phyloP scores from a whole-genome alignment of 2,797 vertebrate species.

The Phataginus tetradactyla region DNA sequence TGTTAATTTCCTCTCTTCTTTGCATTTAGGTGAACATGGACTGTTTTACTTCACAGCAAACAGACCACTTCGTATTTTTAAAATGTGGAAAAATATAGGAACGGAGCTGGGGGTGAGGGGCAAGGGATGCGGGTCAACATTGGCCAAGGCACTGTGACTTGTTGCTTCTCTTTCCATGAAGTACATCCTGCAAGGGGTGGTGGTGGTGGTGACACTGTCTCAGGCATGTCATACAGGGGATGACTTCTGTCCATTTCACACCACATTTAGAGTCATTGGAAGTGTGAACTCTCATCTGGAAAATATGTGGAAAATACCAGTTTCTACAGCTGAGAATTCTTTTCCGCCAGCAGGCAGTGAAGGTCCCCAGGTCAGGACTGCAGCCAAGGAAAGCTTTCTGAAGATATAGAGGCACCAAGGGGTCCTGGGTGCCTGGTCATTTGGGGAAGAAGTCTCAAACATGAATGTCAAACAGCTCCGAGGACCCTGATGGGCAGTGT shows the following conservation, averaged over 20 bases:
- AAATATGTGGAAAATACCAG: slow-evolving; percentile 74
- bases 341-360: slow-evolving; percentile 47
- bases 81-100: slow-evolving; percentile 15
- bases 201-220: slow-evolving; percentile 79
- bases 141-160: neutral
- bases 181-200: slow-evolving; percentile 23
- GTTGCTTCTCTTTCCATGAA: slow-evolving; percentile 84
- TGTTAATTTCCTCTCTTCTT: neutral
- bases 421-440: neutral
- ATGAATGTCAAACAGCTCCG: neutral
- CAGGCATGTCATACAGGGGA: slow-evolving; percentile 83
- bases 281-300: slow-evolving; percentile 66
- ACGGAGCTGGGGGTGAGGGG: neutral
- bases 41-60: neutral
- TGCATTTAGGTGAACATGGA: neutral
- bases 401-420: slow-evolving; percentile 16
- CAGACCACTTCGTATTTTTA: neutral
- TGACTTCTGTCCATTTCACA: slow-evolving; percentile 82
- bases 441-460: slow-evolving; percentile 38
- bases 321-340: slow-evolving; percentile 77
- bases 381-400: slow-evolving; percentile 76
- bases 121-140: neutral
- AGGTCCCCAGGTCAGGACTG: slow-evolving; percentile 47
- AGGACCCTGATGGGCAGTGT: neutral
- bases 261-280: slow-evolving; percentile 82